Percentiles rank a stretch among this genome's conserved stretches.
These are phyloP conservation scores for Canis aureus DNA, from an alignment of 2,113 vertebrate genomes.

Conservation along the genomic window DNA sequence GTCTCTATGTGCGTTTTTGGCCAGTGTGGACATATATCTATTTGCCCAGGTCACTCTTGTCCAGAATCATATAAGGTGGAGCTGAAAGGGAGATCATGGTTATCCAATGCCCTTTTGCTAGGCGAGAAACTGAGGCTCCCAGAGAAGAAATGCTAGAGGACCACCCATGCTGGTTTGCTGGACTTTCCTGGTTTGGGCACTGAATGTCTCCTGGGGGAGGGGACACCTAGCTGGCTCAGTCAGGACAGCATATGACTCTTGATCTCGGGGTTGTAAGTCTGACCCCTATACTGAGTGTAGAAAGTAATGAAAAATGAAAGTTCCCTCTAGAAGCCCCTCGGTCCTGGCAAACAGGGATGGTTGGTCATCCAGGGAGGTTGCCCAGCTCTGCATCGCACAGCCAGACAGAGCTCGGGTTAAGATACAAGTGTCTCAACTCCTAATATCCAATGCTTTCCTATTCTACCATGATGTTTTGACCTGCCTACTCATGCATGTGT, in stretches of 20 bases:
- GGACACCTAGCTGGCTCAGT: background rate
- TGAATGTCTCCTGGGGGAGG: background rate
- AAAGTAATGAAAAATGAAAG: background rate
- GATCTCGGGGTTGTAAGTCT: background rate
- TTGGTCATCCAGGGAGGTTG: background rate
- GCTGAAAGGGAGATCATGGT: background rate
- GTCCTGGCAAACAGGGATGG: background rate
- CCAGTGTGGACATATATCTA: fast-evolving
- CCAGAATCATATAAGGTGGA: background rate
- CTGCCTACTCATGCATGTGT: fast-evolving
- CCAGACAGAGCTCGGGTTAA: background rate
- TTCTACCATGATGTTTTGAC: background rate
- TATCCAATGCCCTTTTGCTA: too few relatives aligned
- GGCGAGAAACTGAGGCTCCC: background rate
- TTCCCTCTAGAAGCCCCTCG: background rate
- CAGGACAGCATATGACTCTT: background rate
- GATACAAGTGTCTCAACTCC: too few relatives aligned
- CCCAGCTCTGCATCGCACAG: background rate
- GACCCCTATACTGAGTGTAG: background rate
- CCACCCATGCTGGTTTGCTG: background rate
- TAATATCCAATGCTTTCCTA: fast-evolving
- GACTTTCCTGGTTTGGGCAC: background rate
- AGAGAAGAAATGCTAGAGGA: background rate
- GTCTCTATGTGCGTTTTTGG: fast-evolving
- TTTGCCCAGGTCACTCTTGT: background rate